phyloP scores from a whole-genome alignment of 1,140 invertebrate species.

The Halotydeus destructor region DNA sequence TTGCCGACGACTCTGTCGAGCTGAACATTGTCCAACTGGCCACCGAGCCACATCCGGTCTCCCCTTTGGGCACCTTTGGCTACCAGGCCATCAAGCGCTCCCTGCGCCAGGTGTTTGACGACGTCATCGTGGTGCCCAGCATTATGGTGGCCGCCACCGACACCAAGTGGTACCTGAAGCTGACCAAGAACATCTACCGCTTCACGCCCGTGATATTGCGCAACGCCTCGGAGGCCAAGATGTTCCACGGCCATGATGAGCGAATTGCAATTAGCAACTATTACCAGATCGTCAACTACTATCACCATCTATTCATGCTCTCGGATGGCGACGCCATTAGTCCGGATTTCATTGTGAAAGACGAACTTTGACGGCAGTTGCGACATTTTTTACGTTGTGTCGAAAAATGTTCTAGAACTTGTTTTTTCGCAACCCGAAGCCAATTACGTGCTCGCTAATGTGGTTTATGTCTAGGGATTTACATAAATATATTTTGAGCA shows the following conservation, averaged over 20 bases:
- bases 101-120: conserved; percentile 28
- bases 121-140: conserved; percentile 29
- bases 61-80: too few species aligned
- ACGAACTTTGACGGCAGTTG: too few species aligned
- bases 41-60: too few species aligned
- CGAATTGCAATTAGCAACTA: conserved; percentile 30
- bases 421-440: too few species aligned
- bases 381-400: too few species aligned
- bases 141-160: conserved; percentile 34
- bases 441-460: too few species aligned
- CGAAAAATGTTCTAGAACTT: too few species aligned
- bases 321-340: too few species aligned
- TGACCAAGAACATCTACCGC: conserved; percentile 31
- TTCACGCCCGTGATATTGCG: conserved; percentile 29
- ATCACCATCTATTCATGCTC: conserved; percentile 30
- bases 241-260: conserved; percentile 35
- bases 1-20: conserved; percentile 29
- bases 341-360: too few species aligned
- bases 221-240: conserved; percentile 23
- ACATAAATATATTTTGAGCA: too few species aligned
- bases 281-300: conserved; percentile 31
- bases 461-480: too few species aligned
- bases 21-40: too few species aligned
- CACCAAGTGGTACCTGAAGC: conserved; percentile 29
- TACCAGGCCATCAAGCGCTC: conserved; percentile 30